Evolutionary conservation across 2,888 invertebrate genomes (phyloP).

Genomic region (Hydriomena furcata): DNA sequence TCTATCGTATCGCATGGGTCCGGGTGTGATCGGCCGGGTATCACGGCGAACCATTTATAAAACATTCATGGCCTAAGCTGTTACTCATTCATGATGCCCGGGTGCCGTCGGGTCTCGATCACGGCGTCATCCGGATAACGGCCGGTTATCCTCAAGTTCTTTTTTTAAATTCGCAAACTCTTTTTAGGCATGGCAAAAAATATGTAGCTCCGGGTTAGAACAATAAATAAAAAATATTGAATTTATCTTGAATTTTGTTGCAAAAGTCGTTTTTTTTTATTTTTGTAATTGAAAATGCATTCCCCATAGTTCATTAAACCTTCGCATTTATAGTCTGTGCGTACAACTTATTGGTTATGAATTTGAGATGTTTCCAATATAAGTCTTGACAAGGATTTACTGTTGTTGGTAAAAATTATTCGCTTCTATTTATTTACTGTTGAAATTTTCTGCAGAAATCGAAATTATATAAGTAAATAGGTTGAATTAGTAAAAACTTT

Average conservation of each 20-base stretch:
- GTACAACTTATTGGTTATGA: constrained; percentile 33
- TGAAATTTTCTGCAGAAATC: not conserved
- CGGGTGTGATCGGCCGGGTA: constrained; percentile 56
- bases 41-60: constrained; percentile 64
- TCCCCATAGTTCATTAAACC: not conserved
- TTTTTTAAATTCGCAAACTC: constrained; percentile 19
- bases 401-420: constrained; percentile 22
- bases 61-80: constrained; percentile 69
- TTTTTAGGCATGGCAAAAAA: not conserved
- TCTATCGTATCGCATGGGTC: constrained; percentile 39
- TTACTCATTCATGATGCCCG: constrained; percentile 74
- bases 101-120: constrained; percentile 48
- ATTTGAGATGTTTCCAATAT: constrained; percentile 28
- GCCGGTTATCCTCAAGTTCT: constrained; percentile 36
- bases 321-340: constrained; percentile 10
- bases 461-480: constrained; percentile 1
- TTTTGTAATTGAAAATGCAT: too few relatives aligned
- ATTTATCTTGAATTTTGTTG: too few relatives aligned
- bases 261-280: too few relatives aligned
- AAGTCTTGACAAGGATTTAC: constrained; percentile 29
- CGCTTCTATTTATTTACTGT: constrained; percentile 16
- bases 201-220: too few relatives aligned
- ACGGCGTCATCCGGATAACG: constrained; percentile 46
- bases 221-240: too few relatives aligned
- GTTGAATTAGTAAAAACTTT: too few relatives aligned